These are phyloP conservation scores for Hymenopus coronatus DNA, from an alignment of 2,888 invertebrate species.

Conservation along the genomic window DNA sequence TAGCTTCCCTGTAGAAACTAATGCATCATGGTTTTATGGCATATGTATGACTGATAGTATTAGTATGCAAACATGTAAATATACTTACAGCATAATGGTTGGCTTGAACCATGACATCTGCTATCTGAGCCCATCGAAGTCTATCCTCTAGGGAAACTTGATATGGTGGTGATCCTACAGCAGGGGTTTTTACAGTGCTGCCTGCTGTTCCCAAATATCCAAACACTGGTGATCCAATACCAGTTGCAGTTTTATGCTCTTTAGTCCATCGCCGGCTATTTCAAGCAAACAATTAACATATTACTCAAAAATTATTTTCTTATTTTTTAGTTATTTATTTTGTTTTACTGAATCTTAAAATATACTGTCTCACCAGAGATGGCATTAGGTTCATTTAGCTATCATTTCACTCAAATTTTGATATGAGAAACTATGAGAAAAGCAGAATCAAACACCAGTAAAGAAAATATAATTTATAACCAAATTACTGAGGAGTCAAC, in stretches of 20 bases:
- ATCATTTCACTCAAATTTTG: neutral
- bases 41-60: neutral
- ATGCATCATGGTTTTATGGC: neutral
- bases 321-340: too few species aligned
- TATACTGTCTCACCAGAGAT: neutral
- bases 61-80: neutral
- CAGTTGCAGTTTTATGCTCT: conserved; percentile 75
- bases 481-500: too few species aligned
- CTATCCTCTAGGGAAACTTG: conserved; percentile 76
- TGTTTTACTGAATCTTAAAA: neutral
- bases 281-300: conserved; percentile 33
- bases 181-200: conserved; percentile 67
- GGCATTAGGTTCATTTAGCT: neutral
- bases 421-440: too few species aligned
- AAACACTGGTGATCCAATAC: conserved; percentile 73
- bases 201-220: conserved; percentile 77
- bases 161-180: conserved; percentile 73
- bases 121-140: conserved; percentile 76
- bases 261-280: conserved; percentile 82
- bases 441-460: too few species aligned
- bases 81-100: conserved; percentile 76
- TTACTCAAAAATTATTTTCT: neutral
- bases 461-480: too few species aligned
- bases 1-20: neutral
- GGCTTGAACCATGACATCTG: conserved; percentile 83